Evolutionary conservation across 2,113 vertebrate genomes (phyloP).

Genomic region (Cathartes aura): DNA sequence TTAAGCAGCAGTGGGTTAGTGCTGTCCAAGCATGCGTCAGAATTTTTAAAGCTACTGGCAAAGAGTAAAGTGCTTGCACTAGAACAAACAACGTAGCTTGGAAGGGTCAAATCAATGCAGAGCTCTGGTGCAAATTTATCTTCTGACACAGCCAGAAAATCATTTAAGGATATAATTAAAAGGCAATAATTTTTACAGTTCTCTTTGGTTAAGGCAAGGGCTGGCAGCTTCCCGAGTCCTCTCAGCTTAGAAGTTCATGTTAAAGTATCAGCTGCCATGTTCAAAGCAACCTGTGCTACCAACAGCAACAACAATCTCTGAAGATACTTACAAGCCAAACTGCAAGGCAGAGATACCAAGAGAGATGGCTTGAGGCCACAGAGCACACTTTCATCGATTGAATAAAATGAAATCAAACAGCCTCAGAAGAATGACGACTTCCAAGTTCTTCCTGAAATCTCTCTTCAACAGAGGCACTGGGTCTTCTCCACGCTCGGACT

Average conservation of each 20-base stretch:
- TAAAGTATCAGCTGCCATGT: background rate
- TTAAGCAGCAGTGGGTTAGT: background rate
- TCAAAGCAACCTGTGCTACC: background rate
- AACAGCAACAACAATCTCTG: background rate
- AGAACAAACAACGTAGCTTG: background rate
- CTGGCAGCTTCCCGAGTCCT: background rate
- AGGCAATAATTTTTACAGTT: background rate
- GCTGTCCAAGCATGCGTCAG: background rate
- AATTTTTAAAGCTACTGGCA: background rate
- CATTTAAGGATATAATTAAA: background rate
- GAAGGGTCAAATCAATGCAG: background rate
- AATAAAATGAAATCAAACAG: background rate
- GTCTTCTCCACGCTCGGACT: constrained; percentile 63
- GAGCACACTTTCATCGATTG: background rate
- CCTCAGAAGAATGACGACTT: background rate
- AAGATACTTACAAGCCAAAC: background rate
- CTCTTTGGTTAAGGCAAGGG: constrained; percentile 37
- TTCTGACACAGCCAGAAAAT: constrained; percentile 6
- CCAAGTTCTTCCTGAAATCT: background rate
- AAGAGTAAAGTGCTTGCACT: background rate
- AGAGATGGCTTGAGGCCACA: background rate
- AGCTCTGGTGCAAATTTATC: background rate
- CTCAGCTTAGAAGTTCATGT: background rate
- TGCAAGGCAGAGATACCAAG: background rate
- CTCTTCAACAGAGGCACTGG: constrained; percentile 80